Evolutionary conservation across 2,113 vertebrate species (phyloP), one percentile per base, ranked within the genome.

Genomic region (Uria lomvia): DNA sequence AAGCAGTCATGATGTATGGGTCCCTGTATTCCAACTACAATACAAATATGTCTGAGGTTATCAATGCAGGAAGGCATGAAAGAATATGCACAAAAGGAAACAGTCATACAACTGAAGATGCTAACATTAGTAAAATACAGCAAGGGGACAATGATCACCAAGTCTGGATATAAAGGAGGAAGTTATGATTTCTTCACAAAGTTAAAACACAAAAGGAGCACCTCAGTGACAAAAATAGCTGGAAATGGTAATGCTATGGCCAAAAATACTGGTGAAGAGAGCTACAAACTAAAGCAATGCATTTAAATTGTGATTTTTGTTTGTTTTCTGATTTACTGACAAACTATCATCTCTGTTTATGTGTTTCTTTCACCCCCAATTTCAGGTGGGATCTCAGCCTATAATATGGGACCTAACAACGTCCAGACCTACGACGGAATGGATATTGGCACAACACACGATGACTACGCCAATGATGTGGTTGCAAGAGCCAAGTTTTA

Each of bases 371-470:
- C 74, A 5, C 38, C 47, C 40, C 77, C 30, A 60, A 60, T 77
- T 96, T 88, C 58, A 98, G 96, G 93, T 42, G 94, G 90, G 27
- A 96, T 96, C 88, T 96, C 97, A 66, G 96, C 95, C 36, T 98
- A 98, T 29, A 97, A 98, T 8, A 81, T 77, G 7, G 97, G 94
- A 52, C 2, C 58, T 40, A 15, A 42, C 6, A 97, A 95, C 0
- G 82, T 97, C 63, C 95, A 15, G 8, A 96, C 23, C 11, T 97
- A 97, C 0, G 6, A 96, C 4, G 9, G 56, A 40, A 88, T 87
- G 86, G 97, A 96, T 53, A 20, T 27, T 32, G 65, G 92, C 34
- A 98, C 95, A 85, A 94, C 93, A 34, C 90, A 96, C 6, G 13
- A 72, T 7, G 95, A 97, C 38, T 96, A 96, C 3, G 50, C 94